These are phyloP conservation scores for Coptodon bakossiorum DNA, from an alignment of 2,113 vertebrate species.

Conservation along the genomic window DNA sequence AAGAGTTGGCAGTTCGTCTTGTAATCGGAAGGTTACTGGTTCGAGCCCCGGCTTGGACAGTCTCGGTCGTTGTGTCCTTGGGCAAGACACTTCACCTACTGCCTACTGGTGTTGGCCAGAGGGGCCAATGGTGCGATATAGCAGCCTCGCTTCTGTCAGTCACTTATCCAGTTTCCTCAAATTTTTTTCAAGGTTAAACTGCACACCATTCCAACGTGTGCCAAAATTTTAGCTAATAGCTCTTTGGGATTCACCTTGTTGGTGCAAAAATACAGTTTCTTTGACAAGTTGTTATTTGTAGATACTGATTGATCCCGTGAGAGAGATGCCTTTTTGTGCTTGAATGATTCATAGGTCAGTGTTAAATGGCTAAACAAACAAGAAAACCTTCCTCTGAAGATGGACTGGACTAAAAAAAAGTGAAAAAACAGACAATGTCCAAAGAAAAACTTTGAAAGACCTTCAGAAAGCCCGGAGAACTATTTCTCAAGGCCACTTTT, in stretches of 20 bases:
- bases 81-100: neutral
- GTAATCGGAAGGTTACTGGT: neutral
- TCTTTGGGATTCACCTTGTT: neutral
- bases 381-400: neutral
- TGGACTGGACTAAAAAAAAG: neutral
- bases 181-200: neutral
- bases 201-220: rapidly evolving
- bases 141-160: rapidly evolving
- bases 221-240: neutral
- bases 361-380: neutral
- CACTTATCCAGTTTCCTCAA: neutral
- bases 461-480: neutral
- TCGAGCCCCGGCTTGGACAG: neutral
- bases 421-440: neutral
- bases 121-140: rapidly evolving
- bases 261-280: neutral
- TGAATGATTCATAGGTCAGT: neutral
- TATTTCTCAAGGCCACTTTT: neutral
- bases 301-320: neutral
- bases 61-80: neutral
- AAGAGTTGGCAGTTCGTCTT: too few species aligned
- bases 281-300: neutral
- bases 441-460: neutral
- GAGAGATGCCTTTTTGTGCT: neutral
- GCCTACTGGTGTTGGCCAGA: neutral